These are phyloP conservation scores for Rhyacophila brunnea DNA, from an alignment of 1,140 invertebrate genomes.

Conservation along the genomic window DNA sequence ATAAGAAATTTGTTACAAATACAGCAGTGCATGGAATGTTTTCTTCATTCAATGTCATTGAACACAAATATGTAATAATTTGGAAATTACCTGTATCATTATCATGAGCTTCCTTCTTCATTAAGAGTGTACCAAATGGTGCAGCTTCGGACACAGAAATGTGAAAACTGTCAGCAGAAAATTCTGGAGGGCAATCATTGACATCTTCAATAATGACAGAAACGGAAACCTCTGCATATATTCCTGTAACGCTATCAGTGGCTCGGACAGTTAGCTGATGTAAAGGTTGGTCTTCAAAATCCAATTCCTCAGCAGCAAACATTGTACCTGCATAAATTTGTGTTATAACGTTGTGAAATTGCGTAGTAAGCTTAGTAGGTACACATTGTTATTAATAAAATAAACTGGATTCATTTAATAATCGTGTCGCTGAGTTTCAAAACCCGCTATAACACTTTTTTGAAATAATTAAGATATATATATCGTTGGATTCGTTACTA, in stretches of 20 bases:
- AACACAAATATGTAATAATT: neutral
- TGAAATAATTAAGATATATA: too few relatives aligned
- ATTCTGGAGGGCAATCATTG: slow-evolving; percentile 81
- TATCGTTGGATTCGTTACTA: too few relatives aligned
- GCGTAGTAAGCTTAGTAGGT: too few relatives aligned
- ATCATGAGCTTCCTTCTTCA: slow-evolving; percentile 72
- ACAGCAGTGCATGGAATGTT: too few relatives aligned
- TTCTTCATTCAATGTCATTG: too few relatives aligned
- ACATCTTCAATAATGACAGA: slow-evolving; percentile 76
- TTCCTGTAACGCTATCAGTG: slow-evolving; percentile 78
- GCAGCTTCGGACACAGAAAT: slow-evolving; percentile 77
- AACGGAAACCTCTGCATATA: slow-evolving; percentile 76
- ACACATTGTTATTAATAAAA: too few relatives aligned
- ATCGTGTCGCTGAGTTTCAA: too few relatives aligned
- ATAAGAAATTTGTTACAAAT: too few relatives aligned
- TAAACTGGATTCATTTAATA: too few relatives aligned
- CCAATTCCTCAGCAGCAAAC: slow-evolving; percentile 77
- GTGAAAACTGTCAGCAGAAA: slow-evolving; percentile 75
- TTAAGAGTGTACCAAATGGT: slow-evolving; percentile 68
- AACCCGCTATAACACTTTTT: too few relatives aligned
- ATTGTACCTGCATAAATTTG: slow-evolving; percentile 78
- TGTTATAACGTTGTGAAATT: too few relatives aligned
- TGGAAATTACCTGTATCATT: slow-evolving; percentile 63
- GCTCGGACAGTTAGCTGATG: slow-evolving; percentile 80
- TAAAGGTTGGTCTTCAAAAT: slow-evolving; percentile 73